Evolutionary conservation across 2,888 invertebrate species (phyloP).

Genomic region (Cylloceria caligata): DNA sequence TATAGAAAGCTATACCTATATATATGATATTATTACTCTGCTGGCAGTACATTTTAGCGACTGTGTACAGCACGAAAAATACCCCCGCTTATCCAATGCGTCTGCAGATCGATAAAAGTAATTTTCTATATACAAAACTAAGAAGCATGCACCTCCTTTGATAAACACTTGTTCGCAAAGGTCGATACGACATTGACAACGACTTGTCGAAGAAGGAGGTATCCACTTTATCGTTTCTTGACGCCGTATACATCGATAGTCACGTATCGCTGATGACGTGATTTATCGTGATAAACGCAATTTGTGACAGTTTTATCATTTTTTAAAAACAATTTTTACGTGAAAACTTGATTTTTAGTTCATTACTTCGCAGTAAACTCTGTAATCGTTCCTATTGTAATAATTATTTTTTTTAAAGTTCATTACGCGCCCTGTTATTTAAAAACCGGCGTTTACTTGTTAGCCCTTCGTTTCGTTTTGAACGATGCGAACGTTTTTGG

Average conservation of each 20-base stretch:
- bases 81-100: constrained; percentile 1
- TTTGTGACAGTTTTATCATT: not conserved
- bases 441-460: no score
- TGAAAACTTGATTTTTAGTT: not conserved
- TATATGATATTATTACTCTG: not conserved
- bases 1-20: not conserved
- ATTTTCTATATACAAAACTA: constrained; percentile 58
- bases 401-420: no score
- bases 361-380: no score
- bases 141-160: constrained; percentile 35
- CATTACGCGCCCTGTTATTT: no score
- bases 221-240: not conserved
- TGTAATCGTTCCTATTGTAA: no score
- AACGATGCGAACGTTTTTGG: no score
- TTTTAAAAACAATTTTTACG: not conserved
- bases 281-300: not conserved
- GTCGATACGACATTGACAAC: constrained; percentile 44
- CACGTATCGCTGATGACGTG: constrained; percentile 2
- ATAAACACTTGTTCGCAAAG: constrained; percentile 35
- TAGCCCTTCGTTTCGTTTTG: no score
- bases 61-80: not conserved
- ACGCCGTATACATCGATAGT: not conserved
- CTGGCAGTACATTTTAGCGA: not conserved
- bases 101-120: constrained; percentile 60
- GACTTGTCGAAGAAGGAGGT: not conserved